These are phyloP conservation scores for Heterotilapia buettikoferi DNA, from an alignment of 2,113 vertebrate species.

Conservation along the genomic window DNA sequence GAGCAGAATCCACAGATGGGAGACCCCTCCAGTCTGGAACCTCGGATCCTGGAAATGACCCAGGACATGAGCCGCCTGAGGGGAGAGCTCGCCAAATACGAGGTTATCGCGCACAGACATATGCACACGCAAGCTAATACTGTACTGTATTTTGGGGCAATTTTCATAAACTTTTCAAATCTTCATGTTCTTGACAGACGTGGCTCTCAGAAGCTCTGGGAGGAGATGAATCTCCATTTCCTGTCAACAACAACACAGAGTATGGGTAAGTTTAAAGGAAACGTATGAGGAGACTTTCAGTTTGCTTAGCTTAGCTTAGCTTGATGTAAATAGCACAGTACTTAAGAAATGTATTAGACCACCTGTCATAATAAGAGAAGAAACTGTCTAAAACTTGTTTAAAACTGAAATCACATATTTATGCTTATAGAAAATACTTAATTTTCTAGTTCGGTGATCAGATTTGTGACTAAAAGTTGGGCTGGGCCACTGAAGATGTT, in stretches of 20 bases:
- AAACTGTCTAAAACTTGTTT: neutral
- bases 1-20: constrained; percentile 92
- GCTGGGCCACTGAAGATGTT: neutral
- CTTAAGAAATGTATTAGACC: neutral
- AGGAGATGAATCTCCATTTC: constrained; percentile 62
- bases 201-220: constrained; percentile 77
- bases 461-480: neutral
- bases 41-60: constrained; percentile 84
- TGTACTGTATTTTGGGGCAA: neutral
- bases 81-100: constrained; percentile 88
- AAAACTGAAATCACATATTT: neutral
- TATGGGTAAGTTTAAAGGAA: constrained; percentile 56
- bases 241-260: constrained; percentile 66
- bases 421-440: neutral
- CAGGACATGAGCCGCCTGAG: constrained; percentile 81
- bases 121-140: neutral
- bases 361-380: neutral
- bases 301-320: neutral
- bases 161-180: neutral
- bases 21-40: constrained; percentile 87
- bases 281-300: neutral
- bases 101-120: constrained; percentile 66
- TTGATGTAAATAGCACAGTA: neutral
- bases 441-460: neutral
- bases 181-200: constrained; percentile 41